Evolutionary conservation across 2,113 vertebrate species (phyloP), one percentile per base, ranked within the genome.

Genomic region (Anseranas semipalmata): DNA sequence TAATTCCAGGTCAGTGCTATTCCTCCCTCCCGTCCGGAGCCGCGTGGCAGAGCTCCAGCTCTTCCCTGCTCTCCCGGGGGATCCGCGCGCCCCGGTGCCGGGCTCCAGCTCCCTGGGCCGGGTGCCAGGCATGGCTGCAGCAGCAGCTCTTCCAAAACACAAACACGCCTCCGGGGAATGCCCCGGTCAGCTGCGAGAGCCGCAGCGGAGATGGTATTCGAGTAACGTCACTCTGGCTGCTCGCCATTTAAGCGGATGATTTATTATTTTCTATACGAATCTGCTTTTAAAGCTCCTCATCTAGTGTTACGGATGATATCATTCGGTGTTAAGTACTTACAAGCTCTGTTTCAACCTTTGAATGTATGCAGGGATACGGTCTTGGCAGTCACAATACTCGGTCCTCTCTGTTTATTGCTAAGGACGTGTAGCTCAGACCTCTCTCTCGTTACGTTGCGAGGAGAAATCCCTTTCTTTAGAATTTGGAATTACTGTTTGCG

Each of bases 201-300:
- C 71, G 9, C 55, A 8, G 53, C 4, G 17, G 87, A 43, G 92
- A 90, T 89, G 90, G 93, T 77, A 28, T 86, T 82, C 12, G 15
- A 27, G 79, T 88, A 85, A 63, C 50, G 68, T 95, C 94, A 90
- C 95, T 15, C 67, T 96, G 95, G 94, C 96, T 43, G 70, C 79
- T 4, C 5, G 91, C 79, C 89, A 90, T 18, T 56, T 21, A 56
- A 28, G 66, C 93, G 76, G 55, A 79, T 84, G 81, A 95, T 92
- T 89, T 84, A 85, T 91, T 56, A 19, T 79, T 89, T 96, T 87
- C 82, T 86, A 16, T 35, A 82, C 7, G 35, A 75, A 91, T 76
- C 55, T 95, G 81, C 76, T 67, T 66, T 66, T 73, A 58, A 73
- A 94, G 55, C 73, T 41, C 39, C 80, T 91, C 68, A 5, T 81